Evolutionary conservation across 2,888 invertebrate species (phyloP), one percentile per base, ranked within the genome.

Genomic region (Dascillus cervinus): DNA sequence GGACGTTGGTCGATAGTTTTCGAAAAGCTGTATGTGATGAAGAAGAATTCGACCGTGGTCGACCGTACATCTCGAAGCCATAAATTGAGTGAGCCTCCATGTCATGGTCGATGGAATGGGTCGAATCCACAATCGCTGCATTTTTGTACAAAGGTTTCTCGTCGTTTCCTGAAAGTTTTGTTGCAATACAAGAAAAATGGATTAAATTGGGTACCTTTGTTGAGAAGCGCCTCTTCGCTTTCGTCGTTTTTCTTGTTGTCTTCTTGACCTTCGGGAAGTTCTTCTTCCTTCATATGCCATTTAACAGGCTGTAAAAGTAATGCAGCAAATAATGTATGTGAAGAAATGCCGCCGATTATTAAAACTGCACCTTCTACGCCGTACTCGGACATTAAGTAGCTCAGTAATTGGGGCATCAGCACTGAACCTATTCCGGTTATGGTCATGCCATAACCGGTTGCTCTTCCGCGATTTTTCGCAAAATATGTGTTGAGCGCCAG

Each of bases 401-500:
- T 72, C 54, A 76, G 71, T 6, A 79, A 43, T 35, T 75, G 65
- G 1, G 81, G 81, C 70, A 77, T 73, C 23, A 72, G 50, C 34
- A 80, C 76, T 8, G 77, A 70, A 1, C 80, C 80, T 3, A 81
- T 49, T 1, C 78, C 80, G 9, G 75, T 75, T 3, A 79, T 60
- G 3, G 79, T 77, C 71, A 78, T 73, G 15, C 73, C 73, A 3
- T 74, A 60, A 1, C 78, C 77, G 13, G 76, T 67, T 0, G 80
- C 81, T 52, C 73, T 69, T 19, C 72, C 72, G 47, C 79, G 67
- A 8, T 32, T 37, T 40, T 71, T 69, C 43, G 67, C 68, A 50
- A 81, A 81, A 55, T 75, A 81, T 3, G 76, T 71, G 58, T 79
- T 79, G 26, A 79, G 60, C 12, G 80, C 79, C 48, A 79, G 60